Evolutionary conservation across 1,140 invertebrate species (phyloP), one percentile per base, ranked within the genome.

Genomic region (Drosophila sechellia): DNA sequence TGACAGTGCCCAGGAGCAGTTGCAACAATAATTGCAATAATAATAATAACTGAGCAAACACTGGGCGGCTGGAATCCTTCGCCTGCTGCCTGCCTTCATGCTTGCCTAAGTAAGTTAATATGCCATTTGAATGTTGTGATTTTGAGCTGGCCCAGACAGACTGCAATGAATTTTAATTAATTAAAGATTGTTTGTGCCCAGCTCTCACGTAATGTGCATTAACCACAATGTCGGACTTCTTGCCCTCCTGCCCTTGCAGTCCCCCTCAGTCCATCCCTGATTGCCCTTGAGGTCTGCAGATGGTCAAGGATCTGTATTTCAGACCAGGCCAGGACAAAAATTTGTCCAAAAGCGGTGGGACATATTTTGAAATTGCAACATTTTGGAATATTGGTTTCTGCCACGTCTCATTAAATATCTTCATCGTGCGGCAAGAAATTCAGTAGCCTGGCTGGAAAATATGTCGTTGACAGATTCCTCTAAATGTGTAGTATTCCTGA

Each of bases 71-170:
- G 71, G 64, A 35, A 15, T 45, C 43, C 60, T 49, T 35, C 15
- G 35, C 53, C 49, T 39, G 10, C 63, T 13, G 35, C 53, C 49
- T 39, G 12, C 63, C 43, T 46, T 79, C 63, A 59, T 79, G 79
- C 83, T 77, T 89, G 70, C 78, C 65, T 86, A 79, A 86, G 83
- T 83, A 79, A 87, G 83, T 86, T 86, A 86, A 86, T 86, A 87
- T 86, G 83, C 70, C 83, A 86, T 86, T 87, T 72, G 75, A 81
- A 87, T 86, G 83, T 68, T 81, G 70, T 79, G 83, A 87, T 78
- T 79, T 56, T 56, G 61, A 71, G 45, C 42, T 45, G 60, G 15
- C 60, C 50, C 50, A 52, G 63, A 70, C 52, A 66, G 43, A 45
- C 55, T 55, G 50, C 55, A 49, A 83, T 86, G 81, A 86, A 86